Conservation (phyloP, 2,797 vertebrate genomes). For the Typhlichthys subterraneus region DNA sequence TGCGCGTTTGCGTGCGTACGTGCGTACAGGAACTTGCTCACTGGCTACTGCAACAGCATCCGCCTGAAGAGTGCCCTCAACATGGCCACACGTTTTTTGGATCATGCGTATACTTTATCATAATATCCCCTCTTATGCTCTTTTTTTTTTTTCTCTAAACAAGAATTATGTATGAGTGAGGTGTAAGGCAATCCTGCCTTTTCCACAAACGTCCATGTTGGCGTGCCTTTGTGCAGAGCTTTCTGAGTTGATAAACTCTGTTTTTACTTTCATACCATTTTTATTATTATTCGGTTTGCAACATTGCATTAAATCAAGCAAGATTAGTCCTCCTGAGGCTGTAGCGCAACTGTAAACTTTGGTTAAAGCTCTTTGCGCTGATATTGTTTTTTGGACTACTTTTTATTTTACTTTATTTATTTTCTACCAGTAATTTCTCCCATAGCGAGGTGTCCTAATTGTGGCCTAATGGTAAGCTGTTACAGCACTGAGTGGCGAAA, state of each 20-base stretch:
- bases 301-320: conserved; percentile 39
- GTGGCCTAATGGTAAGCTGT: conserved; percentile 67
- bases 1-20: conserved; percentile 19
- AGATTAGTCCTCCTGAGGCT: conserved; percentile 34
- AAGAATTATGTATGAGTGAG: conserved; percentile 32
- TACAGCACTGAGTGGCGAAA: conserved; percentile 65
- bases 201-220: conserved; percentile 10
- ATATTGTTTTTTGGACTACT: no score
- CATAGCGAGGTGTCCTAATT: conserved; percentile 63
- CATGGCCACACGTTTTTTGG: conserved; percentile 21
- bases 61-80: conserved; percentile 40
- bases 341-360: conserved; percentile 42
- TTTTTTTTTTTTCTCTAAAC: conserved; percentile 19
- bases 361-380: conserved; percentile 30
- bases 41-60: conserved; percentile 20
- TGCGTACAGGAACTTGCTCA: conserved; percentile 24
- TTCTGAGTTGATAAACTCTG: no score
- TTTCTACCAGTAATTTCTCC: conserved; percentile 28
- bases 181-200: conserved; percentile 25
- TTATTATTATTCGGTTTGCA: conserved; percentile 10
- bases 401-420: no score
- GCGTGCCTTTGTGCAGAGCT: not conserved
- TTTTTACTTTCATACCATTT: conserved; percentile 14
- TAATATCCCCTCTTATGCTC: conserved; percentile 19
- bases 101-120: conserved; percentile 34